These are phyloP conservation scores for Morphnarchus princeps DNA, from an alignment of 2,113 vertebrate species.

Conservation along the genomic window DNA sequence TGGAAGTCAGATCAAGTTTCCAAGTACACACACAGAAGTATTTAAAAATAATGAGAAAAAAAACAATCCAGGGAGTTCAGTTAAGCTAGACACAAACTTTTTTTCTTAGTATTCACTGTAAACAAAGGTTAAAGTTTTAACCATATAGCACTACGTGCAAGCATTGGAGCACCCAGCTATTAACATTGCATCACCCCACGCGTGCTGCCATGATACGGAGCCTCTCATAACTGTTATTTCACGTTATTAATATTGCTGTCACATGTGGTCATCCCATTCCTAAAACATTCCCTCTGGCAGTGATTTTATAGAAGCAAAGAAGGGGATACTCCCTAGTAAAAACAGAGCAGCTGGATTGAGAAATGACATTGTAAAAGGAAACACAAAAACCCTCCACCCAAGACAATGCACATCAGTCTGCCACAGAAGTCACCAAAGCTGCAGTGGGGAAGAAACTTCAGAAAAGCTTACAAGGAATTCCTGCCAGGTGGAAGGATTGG, in stretches of 20 bases:
- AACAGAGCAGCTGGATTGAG: neutral
- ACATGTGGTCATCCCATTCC: neutral
- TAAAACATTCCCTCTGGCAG: neutral
- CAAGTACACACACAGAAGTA: rapidly evolving
- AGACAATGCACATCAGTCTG: neutral
- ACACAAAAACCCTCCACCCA: neutral
- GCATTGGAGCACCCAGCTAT: neutral
- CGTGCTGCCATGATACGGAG: neutral
- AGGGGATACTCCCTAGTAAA: neutral
- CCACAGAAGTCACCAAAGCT: neutral
- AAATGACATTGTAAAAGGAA: neutral
- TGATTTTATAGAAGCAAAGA: neutral
- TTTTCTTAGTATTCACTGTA: neutral
- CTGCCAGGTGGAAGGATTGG: neutral
- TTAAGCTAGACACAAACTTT: neutral
- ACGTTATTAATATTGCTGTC: neutral
- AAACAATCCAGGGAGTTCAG: neutral
- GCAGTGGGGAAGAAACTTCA: neutral
- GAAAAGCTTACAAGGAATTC: neutral
- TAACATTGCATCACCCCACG: neutral
- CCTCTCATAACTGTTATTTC: neutral
- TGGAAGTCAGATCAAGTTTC: neutral
- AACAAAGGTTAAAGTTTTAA: neutral
- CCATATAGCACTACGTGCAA: neutral
- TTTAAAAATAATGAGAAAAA: neutral